Percentiles rank a stretch among this genome's conserved stretches.
These are phyloP conservation scores for Protobothrops flavoviridis DNA, from an alignment of 2,113 vertebrate genomes.

Conservation along the genomic window DNA sequence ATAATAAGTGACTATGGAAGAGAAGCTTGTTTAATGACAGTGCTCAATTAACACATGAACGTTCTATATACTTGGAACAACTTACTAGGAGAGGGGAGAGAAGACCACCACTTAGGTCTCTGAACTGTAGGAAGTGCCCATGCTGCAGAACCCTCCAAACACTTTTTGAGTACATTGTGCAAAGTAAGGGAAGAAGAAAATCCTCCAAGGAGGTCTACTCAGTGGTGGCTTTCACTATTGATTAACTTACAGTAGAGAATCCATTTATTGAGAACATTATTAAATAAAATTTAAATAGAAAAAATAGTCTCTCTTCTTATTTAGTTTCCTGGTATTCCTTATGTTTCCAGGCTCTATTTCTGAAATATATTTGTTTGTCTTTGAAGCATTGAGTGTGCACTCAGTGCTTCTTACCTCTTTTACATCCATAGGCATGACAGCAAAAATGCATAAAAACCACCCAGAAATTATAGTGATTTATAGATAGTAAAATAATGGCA, in stretches of 20 bases:
- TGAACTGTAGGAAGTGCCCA: neutral
- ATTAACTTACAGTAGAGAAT: neutral
- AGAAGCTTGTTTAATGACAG: neutral
- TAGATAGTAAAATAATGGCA: conserved; percentile 67
- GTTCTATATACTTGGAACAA: neutral
- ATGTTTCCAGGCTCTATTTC: conserved; percentile 38
- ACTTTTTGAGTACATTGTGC: neutral
- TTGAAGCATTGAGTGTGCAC: conserved; percentile 37
- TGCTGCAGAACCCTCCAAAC: neutral
- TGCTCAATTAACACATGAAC: neutral
- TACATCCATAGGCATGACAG: conserved; percentile 10
- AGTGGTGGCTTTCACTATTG: neutral
- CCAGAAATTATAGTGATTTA: conserved; percentile 68
- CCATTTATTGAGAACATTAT: conserved; percentile 26
- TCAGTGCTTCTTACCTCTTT: conserved; percentile 41
- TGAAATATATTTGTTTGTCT: conserved; percentile 41
- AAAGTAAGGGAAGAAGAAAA: neutral
- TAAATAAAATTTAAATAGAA: conserved; percentile 36
- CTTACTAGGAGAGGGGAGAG: neutral
- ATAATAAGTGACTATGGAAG: neutral
- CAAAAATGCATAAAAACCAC: conserved; percentile 48
- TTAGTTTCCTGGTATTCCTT: conserved; percentile 36
- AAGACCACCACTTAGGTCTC: neutral
- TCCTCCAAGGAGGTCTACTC: neutral
- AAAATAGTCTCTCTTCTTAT: conserved; percentile 41